Percentiles rank a stretch among this genome's conserved stretches.
phyloP scores from a whole-genome alignment of 2,113 vertebrate species.

The cat (Felis catus) region DNA sequence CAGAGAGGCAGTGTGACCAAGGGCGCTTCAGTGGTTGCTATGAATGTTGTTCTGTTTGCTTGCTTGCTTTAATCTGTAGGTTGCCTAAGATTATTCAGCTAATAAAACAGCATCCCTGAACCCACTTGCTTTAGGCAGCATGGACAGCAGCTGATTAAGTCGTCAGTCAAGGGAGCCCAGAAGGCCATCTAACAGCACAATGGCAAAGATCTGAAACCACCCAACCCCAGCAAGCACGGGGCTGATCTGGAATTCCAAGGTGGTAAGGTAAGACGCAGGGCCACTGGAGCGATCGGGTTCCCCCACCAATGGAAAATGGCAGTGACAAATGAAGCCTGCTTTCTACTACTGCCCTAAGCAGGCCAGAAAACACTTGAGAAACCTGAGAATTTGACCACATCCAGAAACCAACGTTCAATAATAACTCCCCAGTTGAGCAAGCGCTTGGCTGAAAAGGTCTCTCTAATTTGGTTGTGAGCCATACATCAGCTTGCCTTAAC shows the following conservation, averaged over 20 bases:
- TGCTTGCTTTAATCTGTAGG: not conserved
- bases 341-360: not conserved
- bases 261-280: not conserved
- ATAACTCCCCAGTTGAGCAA: not conserved
- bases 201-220: not conserved
- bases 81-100: not conserved
- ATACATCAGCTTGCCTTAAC: constrained; percentile 30
- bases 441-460: not conserved
- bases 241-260: not conserved
- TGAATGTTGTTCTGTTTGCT: not conserved
- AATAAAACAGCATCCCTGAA: not conserved
- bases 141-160: not conserved
- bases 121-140: not conserved
- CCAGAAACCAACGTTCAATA: constrained; percentile 28
- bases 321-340: not conserved
- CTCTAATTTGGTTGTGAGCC: constrained; percentile 21
- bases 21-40: not conserved
- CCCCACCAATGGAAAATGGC: not conserved
- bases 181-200: not conserved
- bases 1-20: not conserved
- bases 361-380: constrained; percentile 43
- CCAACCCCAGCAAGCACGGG: fast-evolving
- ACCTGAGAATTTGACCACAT: constrained; percentile 15
- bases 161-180: not conserved
- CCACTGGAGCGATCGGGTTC: not conserved